Evolutionary conservation across 2,113 vertebrate genomes (phyloP), one percentile per base, ranked within the genome.

Genomic region (Oreochromis niloticus): DNA sequence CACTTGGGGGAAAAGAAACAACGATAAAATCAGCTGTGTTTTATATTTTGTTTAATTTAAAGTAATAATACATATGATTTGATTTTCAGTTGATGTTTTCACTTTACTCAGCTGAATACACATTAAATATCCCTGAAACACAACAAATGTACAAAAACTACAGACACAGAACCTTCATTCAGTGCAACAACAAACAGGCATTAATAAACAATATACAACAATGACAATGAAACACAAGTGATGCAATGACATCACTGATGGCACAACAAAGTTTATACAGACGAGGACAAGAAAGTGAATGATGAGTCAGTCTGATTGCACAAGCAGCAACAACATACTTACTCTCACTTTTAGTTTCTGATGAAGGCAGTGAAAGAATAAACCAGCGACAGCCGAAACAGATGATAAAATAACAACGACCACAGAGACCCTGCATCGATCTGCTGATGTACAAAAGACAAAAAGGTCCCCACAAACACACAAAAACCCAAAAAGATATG

Each of bases 361-460:
- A 24, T 24, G 22, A 24, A 24, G 22, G 22, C 22, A 32, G 27
- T 34, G 27, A 61, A 32, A 61, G 27, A 61, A 17, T 30, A 59
- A 59, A 59, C 56, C 0, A 59, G 0, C 0, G 0, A 30, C 56
- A 59, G 0, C 0, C 0, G 1, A 16, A 59, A 59, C 56, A 59
- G 56, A 57, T 16, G 13, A 9, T 59, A 2, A 16, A 2, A 24
- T 24, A 3, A 56, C 22, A 0, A 56, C 11, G 2, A 56, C 54
- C 54, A 56, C 54, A 56, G 54, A 56, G 54, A 56, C 22, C 2
- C 54, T 56, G 54, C 10, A 24, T 12, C 5, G 0, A 7, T 24
- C 0, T 13, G 54, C 3, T 13, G 54, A 56, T 24, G 54, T 6
- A 24, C 3, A 24, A 24, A 24, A 0, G n/a, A 1, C 10, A 41